Evolutionary conservation across 30 jellyfish, hydroid and myxozoan genomes (phyloP).

Genomic region (Aurelia coerulea): DNA sequence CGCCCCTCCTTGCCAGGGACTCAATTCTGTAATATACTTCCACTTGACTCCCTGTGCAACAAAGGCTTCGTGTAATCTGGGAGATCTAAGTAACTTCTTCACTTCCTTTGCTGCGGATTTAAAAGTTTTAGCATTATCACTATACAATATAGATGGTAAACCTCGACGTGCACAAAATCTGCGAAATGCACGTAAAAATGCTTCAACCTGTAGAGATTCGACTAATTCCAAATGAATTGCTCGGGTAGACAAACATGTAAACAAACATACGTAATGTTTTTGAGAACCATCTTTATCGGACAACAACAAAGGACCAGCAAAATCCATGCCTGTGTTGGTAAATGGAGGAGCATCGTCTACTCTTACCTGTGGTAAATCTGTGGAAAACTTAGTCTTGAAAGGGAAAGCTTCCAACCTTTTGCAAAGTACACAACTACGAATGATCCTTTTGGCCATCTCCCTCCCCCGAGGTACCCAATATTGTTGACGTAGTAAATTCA

Average conservation of each 20-base stretch:
- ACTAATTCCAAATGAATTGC: slow-evolving; percentile 70
- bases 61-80: slow-evolving; percentile 32
- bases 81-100: slow-evolving; percentile 11
- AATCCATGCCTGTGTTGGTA: slow-evolving; percentile 60
- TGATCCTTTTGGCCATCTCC: slow-evolving; percentile 49
- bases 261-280: slow-evolving; percentile 48
- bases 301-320: slow-evolving; percentile 56
- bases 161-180: slow-evolving; percentile 67
- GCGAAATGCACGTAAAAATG: slow-evolving; percentile 70
- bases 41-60: slow-evolving; percentile 31
- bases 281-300: slow-evolving; percentile 7
- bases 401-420: slow-evolving; percentile 62
- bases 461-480: slow-evolving; percentile 79
- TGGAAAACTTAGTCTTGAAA: slow-evolving; percentile 28
- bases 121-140: slow-evolving; percentile 62
- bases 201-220: slow-evolving; percentile 49
- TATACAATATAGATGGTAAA: slow-evolving; percentile 42
- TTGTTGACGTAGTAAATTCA: slow-evolving; percentile 46
- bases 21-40: slow-evolving; percentile 11
- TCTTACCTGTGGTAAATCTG: slow-evolving; percentile 40
- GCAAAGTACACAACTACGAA: slow-evolving; percentile 35
- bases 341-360: slow-evolving; percentile 72
- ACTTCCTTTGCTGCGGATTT: too few relatives aligned
- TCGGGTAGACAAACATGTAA: slow-evolving; percentile 61
- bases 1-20: slow-evolving; percentile 55